phyloP scores from a whole-genome alignment of 2,113 vertebrate genomes.

The Petroica traversi region DNA sequence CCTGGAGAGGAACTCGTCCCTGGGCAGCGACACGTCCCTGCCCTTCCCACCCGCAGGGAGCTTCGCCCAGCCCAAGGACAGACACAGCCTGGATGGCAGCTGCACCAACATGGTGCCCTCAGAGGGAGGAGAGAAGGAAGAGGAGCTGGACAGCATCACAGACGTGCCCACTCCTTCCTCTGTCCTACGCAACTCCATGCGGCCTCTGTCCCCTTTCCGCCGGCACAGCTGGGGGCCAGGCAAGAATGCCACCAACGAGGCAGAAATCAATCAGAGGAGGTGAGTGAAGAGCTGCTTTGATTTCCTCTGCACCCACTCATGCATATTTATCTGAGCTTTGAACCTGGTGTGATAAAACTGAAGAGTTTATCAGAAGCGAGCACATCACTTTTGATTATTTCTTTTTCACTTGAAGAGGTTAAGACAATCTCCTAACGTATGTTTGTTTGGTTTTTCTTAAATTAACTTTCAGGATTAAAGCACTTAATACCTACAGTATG shows the following conservation, averaged over 20 bases:
- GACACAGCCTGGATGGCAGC: constrained; percentile 73
- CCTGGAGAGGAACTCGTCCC: constrained; percentile 84
- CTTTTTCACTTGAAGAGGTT: not conserved
- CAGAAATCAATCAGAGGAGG: constrained; percentile 94
- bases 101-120: constrained; percentile 34
- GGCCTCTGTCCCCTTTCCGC: constrained; percentile 89
- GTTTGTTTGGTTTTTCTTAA: not conserved
- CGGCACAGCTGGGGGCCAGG: constrained; percentile 97
- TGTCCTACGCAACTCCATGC: constrained; percentile 74
- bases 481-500: not conserved
- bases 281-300: constrained; percentile 57
- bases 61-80: constrained; percentile 55
- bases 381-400: not conserved
- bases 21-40: constrained; percentile 75
- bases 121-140: constrained; percentile 79
- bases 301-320: not conserved
- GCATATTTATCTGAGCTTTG: not conserved
- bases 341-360: not conserved
- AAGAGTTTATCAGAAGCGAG: not conserved
- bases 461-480: not conserved
- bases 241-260: constrained; percentile 83
- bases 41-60: constrained; percentile 56
- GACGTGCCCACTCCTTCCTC: constrained; percentile 81
- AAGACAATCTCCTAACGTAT: not conserved
- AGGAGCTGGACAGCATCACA: constrained; percentile 89